phyloP scores from a whole-genome alignment of 2,113 vertebrate species.

The Proteles cristata region DNA sequence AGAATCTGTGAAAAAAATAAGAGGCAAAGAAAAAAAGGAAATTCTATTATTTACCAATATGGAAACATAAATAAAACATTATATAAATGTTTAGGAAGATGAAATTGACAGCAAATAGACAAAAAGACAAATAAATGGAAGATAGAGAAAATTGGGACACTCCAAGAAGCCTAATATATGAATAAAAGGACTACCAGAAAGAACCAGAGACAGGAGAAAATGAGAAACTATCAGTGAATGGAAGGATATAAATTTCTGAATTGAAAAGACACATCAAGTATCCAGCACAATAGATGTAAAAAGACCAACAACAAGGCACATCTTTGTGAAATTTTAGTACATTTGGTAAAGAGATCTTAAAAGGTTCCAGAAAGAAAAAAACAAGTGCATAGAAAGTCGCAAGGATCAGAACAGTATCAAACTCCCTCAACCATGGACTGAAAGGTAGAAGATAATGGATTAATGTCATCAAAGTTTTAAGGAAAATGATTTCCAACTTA shows the following conservation, averaged over 20 bases:
- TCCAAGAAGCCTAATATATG: not conserved
- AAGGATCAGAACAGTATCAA: not conserved
- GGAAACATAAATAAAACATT: constrained; percentile 3
- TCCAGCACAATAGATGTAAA: not conserved
- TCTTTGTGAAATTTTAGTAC: constrained; percentile 2
- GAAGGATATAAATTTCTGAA: not conserved
- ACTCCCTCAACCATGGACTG: not conserved
- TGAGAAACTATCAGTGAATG: not conserved
- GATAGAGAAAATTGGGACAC: not conserved
- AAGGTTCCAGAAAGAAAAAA: constrained; percentile 2
- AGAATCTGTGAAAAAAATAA: not conserved
- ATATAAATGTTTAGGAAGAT: constrained; percentile 19
- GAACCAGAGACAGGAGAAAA: not conserved
- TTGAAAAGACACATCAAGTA: not conserved
- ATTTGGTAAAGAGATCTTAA: not conserved
- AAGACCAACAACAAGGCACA: not conserved
- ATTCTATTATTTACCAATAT: constrained; percentile 33
- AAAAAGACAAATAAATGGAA: not conserved
- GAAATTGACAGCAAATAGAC: constrained; percentile 4
- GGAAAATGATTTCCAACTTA: constrained; percentile 36
- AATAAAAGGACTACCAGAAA: not conserved
- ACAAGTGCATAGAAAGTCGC: not conserved
- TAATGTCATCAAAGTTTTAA: not conserved
- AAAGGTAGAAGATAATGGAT: not conserved
- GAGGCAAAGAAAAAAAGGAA: not conserved